phyloP scores from a whole-genome alignment of 1,140 invertebrate species.

The Homalodisca vitripennis region DNA sequence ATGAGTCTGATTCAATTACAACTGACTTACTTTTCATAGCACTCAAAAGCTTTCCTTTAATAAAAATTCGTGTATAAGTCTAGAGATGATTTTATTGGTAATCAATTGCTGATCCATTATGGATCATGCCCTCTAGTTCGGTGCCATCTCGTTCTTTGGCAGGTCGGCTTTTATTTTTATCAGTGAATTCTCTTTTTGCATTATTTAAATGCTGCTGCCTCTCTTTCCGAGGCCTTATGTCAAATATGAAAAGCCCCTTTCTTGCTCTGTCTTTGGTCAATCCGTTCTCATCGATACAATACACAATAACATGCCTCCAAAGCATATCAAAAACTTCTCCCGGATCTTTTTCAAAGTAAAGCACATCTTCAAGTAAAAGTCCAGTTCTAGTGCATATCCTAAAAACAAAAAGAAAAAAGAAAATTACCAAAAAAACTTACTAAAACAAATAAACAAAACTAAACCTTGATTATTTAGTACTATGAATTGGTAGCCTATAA shows the following conservation, averaged over 20 bases:
- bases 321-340: not conserved
- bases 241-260: not conserved
- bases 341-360: constrained; percentile 2
- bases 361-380: not conserved
- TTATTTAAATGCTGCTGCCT: no score
- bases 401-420: no score
- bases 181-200: not conserved
- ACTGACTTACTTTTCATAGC: no score
- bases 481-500: no score
- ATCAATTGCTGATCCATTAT: not conserved
- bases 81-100: no score
- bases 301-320: not conserved
- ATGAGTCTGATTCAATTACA: no score
- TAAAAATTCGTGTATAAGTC: no score
- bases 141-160: not conserved
- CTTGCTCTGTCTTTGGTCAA: not conserved
- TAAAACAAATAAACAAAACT: no score
- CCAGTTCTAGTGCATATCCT: not conserved
- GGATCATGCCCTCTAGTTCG: not conserved
- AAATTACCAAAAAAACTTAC: no score
- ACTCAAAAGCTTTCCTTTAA: no score
- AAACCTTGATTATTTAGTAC: no score
- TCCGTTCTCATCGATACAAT: not conserved
- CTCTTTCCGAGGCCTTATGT: not conserved
- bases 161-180: constrained; percentile 3